These are phyloP conservation scores for Maconellicoccus hirsutus DNA, from an alignment of 1,140 invertebrate species.

Conservation along the genomic window DNA sequence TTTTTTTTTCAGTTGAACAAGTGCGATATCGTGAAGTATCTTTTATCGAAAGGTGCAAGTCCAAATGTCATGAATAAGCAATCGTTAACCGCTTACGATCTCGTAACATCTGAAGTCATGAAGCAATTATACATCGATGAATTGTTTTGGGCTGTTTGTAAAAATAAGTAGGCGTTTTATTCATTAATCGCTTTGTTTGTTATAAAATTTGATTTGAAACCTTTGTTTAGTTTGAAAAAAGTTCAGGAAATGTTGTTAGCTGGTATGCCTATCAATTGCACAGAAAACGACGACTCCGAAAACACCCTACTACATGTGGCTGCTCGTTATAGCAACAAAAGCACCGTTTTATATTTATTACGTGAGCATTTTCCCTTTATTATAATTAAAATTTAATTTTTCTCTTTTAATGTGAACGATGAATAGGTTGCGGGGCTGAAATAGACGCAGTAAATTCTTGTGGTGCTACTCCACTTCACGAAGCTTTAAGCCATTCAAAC, in stretches of 20 bases:
- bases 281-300: slow-evolving; percentile 45
- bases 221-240: slow-evolving; percentile 35
- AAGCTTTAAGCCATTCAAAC: slow-evolving; percentile 47
- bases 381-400: no score
- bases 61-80: slow-evolving; percentile 44
- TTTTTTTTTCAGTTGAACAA: slow-evolving; percentile 39
- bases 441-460: slow-evolving; percentile 44
- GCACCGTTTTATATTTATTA: slow-evolving; percentile 45
- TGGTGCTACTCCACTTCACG: slow-evolving; percentile 50
- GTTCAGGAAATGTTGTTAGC: slow-evolving; percentile 40
- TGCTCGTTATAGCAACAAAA: slow-evolving; percentile 47
- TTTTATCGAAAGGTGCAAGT: slow-evolving; percentile 47
- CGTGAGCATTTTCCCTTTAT: no score
- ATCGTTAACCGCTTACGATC: slow-evolving; percentile 44
- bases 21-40: slow-evolving; percentile 45
- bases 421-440: slow-evolving; percentile 43
- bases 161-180: slow-evolving; percentile 43
- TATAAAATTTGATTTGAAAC: slow-evolving; percentile 11
- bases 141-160: slow-evolving; percentile 48
- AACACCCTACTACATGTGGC: slow-evolving; percentile 55
- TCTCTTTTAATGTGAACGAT: no score
- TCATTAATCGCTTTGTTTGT: slow-evolving; percentile 19
- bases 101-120: slow-evolving; percentile 41
- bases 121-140: slow-evolving; percentile 48
- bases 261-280: slow-evolving; percentile 46